Evolutionary conservation across 2,888 invertebrate species (phyloP), one percentile per base, ranked within the genome.

Genomic region (Drosophila tripunctata): DNA sequence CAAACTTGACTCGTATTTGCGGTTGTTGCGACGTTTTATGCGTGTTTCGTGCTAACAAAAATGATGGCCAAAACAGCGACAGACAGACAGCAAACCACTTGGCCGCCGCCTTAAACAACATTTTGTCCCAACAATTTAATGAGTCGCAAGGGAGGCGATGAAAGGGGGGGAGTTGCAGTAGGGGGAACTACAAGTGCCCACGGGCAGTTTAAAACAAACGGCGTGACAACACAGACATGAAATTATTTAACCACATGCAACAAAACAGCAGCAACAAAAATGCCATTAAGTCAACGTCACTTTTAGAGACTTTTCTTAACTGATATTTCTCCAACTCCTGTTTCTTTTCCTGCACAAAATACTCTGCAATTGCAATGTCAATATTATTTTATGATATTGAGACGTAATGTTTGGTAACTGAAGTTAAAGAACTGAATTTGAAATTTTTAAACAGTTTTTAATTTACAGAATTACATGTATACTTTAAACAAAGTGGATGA

Each of bases 11-110:
- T 70, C 40, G 66, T 57, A 57, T 67, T 70, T 82, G 74, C 67
- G 62, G 79, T 62, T 76, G 64, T 72, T 73, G 76, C 52, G 6
- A 63, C 64, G 52, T 84, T 85, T 85, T 82, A 85, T 79, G 82
- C 67, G 74, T 69, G 63, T 33, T 75, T 19, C 72, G 72, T 68
- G 68, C 44, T 48, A 30, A 35, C 35, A 45, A 19, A 51, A 60
- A 65, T 61, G 67, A 67, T 77, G 63, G 57, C 52, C 71, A 64
- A 65, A 56, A 65, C 12, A 27, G 2, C 27, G 27, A 27, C 8
- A 21, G 8, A 4, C 17, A 38, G 10, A 7, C 22, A 19, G 14
- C 1, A 35, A 15, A 48, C 30, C 67, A 67, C 72, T 71, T 62
- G 70, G 38, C 57, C 58, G 27, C 19, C 50, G 35, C 27, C 56